Evolutionary conservation across 1,140 invertebrate species (phyloP), one percentile per base, ranked within the genome.

Genomic region (Rhyacophila brunnea): DNA sequence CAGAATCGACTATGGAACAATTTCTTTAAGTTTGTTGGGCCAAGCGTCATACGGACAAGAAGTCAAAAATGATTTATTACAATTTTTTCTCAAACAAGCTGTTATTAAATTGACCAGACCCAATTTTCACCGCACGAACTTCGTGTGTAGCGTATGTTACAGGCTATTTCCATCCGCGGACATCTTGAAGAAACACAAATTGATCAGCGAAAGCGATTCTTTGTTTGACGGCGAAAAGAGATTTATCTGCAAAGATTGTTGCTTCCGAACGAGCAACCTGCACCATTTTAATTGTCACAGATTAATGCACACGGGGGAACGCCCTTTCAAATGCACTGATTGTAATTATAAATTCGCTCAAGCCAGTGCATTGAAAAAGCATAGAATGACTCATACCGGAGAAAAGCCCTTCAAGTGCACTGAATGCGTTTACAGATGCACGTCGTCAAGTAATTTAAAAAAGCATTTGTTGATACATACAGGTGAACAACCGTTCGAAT

Each of bases 321-420:
- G 45, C 5, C 45, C 45, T 9, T 48, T 14, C 20, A 11, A 32
- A 5, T 48, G 45, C 20, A 32, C 28, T 11, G 9, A 32, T 0
- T 48, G 45, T 32, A 10, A n/a, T 6, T 6, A 48, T 32, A 28
- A 11, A 1, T 48, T 4, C 45, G 20, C 23, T 11, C 20, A 32
- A 1, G 10, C 35, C 3, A 15, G 35, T 14, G 35, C 20, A n/a
- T 14, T 48, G 9, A 11, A 15, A 2, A n/a, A 35, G 4, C 51
- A 53, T 13, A n/a, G 10, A 7, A 4, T 53, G 14, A 44, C 11
- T 2, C 51, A 53, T n/a, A 23, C 14, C 7, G 19, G 20, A 5
- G 51, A 13, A 9, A 53, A 53, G 23, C 7, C 51, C 1, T 53
- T 53, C 19, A 43, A 28, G n/a, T 56, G 53, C 11, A 45, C 46